Evolutionary conservation across 2,888 invertebrate species (phyloP), one percentile per base, ranked within the genome.

Genomic region (Fabriciana adippe): DNA sequence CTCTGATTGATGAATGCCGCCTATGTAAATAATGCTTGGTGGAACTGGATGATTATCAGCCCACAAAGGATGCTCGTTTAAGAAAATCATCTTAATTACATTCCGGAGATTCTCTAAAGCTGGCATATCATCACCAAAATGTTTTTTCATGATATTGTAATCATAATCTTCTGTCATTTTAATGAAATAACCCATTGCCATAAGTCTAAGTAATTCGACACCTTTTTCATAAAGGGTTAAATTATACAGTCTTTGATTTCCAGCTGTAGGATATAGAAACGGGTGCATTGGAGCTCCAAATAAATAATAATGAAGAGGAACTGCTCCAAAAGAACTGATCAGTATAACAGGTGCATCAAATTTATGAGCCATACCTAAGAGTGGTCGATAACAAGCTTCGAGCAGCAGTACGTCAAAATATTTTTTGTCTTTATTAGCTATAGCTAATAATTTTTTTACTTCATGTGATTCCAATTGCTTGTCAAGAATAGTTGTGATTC

Each of bases 61-160:
- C 79, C 81, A 86, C n/a, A 84, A 64, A 3, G 80, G 79, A 75
- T 84, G 75, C 21, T 79, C 68, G 62, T 83, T 82, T 14, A 83
- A 11, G 31, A 85, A 80, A 5, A 82, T 47, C 79, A 85, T 78
- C 3, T 80, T 77, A 18, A 84, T 70, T 63, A 79, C 81, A 6
- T 77, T 72, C 2, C 51, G 59, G 16, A 81, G 67, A 18, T 76
- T 72, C 2, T 21, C 35, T 5, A 78, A 31, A 35, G 62, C 15
- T 6, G 79, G 76, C 14, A 74, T 54, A 48, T 72, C 59, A 2
- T 60, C 0, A 1, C 81, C 81, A 67, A 79, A 75, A 57, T 68
- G 66, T 61, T 66, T 72, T 53, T 68, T 74, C 13, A 79, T 45
- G 66, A 76, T 65, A 53, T 57, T 65, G 64, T 78, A 64, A 50